phyloP scores from a whole-genome alignment of 2,113 vertebrate genomes.

The Mystacornis crossleyi region DNA sequence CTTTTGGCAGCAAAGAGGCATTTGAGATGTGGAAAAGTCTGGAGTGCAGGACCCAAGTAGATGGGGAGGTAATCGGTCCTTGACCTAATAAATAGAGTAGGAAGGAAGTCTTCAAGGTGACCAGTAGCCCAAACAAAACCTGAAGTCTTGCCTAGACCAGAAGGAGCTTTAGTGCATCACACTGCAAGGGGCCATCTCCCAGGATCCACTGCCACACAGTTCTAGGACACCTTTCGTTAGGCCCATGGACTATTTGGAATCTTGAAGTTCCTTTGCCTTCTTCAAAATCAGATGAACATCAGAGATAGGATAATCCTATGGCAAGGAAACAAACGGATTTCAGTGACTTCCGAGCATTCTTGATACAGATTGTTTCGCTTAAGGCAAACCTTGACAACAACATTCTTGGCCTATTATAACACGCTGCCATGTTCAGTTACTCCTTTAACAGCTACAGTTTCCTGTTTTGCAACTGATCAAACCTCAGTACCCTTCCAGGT shows the following conservation, averaged over 20 bases:
- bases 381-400: neutral
- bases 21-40: slow-evolving; percentile 17
- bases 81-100: slow-evolving; percentile 60
- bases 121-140: slow-evolving; percentile 1
- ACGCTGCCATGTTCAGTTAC: neutral
- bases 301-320: slow-evolving; percentile 94
- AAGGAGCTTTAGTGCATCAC: neutral
- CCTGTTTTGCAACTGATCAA: neutral
- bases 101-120: slow-evolving; percentile 7
- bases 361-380: neutral
- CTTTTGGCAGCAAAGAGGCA: slow-evolving; percentile 41
- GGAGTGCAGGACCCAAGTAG: slow-evolving; percentile 14
- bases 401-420: neutral
- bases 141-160: slow-evolving; percentile 17
- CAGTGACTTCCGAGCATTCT: neutral
- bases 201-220: neutral
- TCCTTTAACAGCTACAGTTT: neutral
- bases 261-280: slow-evolving; percentile 95
- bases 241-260: slow-evolving; percentile 78
- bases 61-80: neutral
- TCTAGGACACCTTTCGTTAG: neutral
- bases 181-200: neutral
- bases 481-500: neutral
- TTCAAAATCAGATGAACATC: slow-evolving; percentile 93
- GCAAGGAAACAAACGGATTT: neutral